Conservation (phyloP, 1,140 invertebrate species). For the Bacillus rossius region DNA sequence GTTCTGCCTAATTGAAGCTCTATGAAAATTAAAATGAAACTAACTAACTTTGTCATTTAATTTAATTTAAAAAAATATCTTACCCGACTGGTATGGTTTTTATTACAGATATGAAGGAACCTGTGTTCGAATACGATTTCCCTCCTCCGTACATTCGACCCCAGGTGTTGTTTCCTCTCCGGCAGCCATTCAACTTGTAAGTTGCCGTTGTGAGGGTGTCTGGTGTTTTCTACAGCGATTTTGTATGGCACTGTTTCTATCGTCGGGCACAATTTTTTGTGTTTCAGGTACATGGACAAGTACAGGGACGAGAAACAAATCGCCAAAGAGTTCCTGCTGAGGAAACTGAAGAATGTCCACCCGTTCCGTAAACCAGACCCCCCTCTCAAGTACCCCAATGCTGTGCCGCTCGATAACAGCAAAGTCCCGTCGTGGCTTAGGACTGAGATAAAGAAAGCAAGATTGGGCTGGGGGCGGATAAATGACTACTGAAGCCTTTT, state of each 20-base stretch:
- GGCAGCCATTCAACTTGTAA: conserved; percentile 70
- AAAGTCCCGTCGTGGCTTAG: conserved; percentile 70
- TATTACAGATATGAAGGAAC: conserved; percentile 54
- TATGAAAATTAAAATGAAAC: too few relatives aligned
- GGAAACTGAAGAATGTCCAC: conserved; percentile 72
- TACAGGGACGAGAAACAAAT: conserved; percentile 87
- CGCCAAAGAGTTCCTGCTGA: conserved; percentile 76
- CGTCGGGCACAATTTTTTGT: background rate
- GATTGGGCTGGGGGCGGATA: conserved; percentile 57
- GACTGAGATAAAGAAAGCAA: conserved; percentile 59
- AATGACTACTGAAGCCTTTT: conserved; percentile 47
- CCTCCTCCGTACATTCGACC: conserved; percentile 60
- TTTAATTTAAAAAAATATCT: too few relatives aligned
- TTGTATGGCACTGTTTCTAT: background rate
- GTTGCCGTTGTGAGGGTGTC: background rate
- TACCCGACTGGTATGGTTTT: too few relatives aligned
- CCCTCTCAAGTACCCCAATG: conserved; percentile 67
- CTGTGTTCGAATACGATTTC: conserved; percentile 88
- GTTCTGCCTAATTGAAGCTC: too few relatives aligned
- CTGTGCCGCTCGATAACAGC: conserved; percentile 46
- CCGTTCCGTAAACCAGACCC: conserved; percentile 69
- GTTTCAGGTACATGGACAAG: conserved; percentile 73
- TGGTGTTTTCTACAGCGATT: background rate
- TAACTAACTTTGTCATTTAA: too few relatives aligned
- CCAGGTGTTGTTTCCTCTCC: conserved; percentile 78